Base-by-base conservation (phyloP, 2,113 vertebrate genomes). In the Aptenodytes patagonicus region DNA sequence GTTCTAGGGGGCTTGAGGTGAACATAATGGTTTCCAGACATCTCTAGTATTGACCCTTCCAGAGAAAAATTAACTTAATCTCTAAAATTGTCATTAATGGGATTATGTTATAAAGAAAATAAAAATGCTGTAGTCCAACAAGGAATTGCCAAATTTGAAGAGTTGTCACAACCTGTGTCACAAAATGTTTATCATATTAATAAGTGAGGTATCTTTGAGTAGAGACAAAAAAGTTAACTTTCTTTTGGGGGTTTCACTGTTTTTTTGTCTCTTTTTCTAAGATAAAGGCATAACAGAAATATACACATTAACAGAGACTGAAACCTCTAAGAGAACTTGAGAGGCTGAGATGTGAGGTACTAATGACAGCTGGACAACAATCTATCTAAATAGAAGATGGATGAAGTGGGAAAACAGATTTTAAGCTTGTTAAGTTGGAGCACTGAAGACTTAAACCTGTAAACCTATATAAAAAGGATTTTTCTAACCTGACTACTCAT, bases 191-290 rank as follows among this genome's bases (percentile, higher is more conserved):
- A 55, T 31, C 20, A 31, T 54, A 40, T 47, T 55, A n/a, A 38
- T 20, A 77, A 40, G 11, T 34, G 28, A 40, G 11, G 6, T 34
- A 40, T 65, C 15, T 42, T 54, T 24, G 18, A 72, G n/a, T 15
- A 79, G 34, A 52, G 38, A 29, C 15, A 54, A 77, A 40, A 90
- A 60, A 52, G 5, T 8, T 21, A 51, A n/a, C 13, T 57, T 66
- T 58, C 5, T n/a, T 42, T 36, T 6, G 6, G 17, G 5, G 3
- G 4, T 32, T 58, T 73, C 36, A 42, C 8, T 72, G 7, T 0
- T 9, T 17, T 57, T 31, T 32, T 55, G 13, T 10, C 21, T 44
- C 38, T n/a, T 69, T 49, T 42, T 26, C 22, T 85, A n/a, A 61
- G 11, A 61, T 46, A 20, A 75, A 36, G 20, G 9, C 10, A 24